Base-by-base conservation (phyloP, 2,888 invertebrate species). In the Drosophila atripex region DNA sequence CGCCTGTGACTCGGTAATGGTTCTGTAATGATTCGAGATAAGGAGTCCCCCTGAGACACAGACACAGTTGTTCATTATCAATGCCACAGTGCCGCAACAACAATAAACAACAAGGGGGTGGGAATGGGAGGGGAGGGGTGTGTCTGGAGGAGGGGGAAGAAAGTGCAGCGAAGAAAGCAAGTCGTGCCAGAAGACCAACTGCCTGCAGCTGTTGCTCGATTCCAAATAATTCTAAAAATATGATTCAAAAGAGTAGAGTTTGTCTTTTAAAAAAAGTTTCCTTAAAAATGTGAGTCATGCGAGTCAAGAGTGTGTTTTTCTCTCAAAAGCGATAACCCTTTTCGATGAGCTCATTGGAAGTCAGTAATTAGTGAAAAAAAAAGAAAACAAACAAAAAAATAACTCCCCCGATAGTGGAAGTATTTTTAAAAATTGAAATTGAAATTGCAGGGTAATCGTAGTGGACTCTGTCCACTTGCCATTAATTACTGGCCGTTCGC, bases 1-100 rank as follows among this genome's bases (percentile, higher is more conserved):
- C 28, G 32, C 16, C 14, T 18, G 47, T 60, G 64, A 65, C 70
- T 66, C 47, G 74, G 66, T 70, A 64, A 75, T 71, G 64, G 41
- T 23, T 65, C 47, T 59, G 60, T 65, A 80, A 80, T 77, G 75
- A 71, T 64, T 66, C 25, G 50, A 46, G 71, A 80, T 77, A 71
- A 66, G 53, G 50, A 46, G 25, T 28, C 38, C 23, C 35, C 47
- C 35, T 28, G 6, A 57, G 30, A 30, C n/a, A 7, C 53, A 53
- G 7, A 39, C 41, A 41, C 58, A 53, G 30, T 56, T 41, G 30
- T 43, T 58, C 60, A 60, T 50, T 69, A 68, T 69, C 57, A 69
- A 52, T 46, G 56, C 46, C 69, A 49, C 11, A 49, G 11, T 12
- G 50, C 21, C 30, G 47, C 38, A 52, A 47, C 18, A 52, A 41